These are phyloP conservation scores for Neostethus bicornis DNA, from an alignment of 2,797 vertebrate species.

Conservation along the genomic window DNA sequence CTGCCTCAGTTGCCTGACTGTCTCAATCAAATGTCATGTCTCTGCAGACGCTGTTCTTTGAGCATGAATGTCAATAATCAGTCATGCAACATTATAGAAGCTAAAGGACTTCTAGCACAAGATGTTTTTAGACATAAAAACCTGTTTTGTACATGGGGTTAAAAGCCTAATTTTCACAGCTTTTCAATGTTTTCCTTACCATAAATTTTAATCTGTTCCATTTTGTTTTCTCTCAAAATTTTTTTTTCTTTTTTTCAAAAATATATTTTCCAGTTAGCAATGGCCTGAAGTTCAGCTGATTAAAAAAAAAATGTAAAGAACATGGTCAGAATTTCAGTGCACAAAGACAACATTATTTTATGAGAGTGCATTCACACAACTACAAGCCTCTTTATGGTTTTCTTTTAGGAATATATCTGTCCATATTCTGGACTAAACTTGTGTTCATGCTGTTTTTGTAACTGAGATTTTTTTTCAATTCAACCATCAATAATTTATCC, in stretches of 20 bases:
- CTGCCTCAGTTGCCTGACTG: constrained; percentile 47
- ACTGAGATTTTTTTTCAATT: too few species aligned
- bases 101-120: constrained; percentile 57
- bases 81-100: constrained; percentile 66
- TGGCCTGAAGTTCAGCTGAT: background rate
- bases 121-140: constrained; percentile 35
- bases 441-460: too few species aligned
- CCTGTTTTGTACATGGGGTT: constrained; percentile 33
- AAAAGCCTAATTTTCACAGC: constrained; percentile 26
- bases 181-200: constrained; percentile 1
- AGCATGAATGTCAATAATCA: constrained; percentile 80
- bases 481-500: too few species aligned
- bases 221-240: background rate
- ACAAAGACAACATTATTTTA: background rate
- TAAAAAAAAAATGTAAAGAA: background rate
- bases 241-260: background rate
- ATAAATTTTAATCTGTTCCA: constrained; percentile 8
- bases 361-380: too few species aligned
- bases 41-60: constrained; percentile 74
- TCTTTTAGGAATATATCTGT: too few species aligned
- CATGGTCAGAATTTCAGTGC: background rate
- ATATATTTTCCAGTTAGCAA: background rate
- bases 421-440: too few species aligned
- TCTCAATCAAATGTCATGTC: constrained; percentile 81
- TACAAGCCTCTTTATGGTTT: too few species aligned